phyloP scores from a whole-genome alignment of 30 jellyfish, hydroid and myxozoan species.

The Mastigias papua region DNA sequence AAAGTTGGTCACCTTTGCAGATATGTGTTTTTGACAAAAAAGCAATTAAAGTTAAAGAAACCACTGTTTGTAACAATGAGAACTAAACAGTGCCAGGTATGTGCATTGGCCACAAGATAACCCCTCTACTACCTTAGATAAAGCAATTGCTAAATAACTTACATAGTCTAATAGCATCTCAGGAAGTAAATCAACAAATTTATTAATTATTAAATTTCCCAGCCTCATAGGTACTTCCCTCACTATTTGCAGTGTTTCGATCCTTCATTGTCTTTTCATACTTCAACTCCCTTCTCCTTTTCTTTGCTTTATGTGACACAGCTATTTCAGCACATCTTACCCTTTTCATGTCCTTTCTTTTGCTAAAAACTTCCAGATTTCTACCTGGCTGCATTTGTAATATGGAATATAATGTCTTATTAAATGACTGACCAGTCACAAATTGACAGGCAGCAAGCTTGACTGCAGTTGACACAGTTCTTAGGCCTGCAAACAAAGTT shows the following conservation, averaged over 20 bases:
- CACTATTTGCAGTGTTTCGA: not conserved
- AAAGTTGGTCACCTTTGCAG: no score
- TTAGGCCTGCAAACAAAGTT: constrained; percentile 24
- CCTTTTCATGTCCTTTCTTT: not conserved
- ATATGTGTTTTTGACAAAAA: no score
- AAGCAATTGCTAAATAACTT: no score
- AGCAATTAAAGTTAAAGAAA: no score
- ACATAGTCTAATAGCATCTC: no score
- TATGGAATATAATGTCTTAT: not conserved
- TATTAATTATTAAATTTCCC: no score
- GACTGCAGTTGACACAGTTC: constrained; percentile 49
- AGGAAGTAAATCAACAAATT: no score
- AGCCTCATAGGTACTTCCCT: not conserved
- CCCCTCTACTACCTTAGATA: no score
- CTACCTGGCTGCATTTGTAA: constrained; percentile 22
- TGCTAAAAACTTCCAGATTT: not conserved
- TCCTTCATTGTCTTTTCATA: not conserved
- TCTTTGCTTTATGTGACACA: not conserved
- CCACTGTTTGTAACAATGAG: no score
- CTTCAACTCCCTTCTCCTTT: constrained; percentile 3
- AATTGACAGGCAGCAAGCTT: constrained; percentile 38
- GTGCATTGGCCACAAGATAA: no score
- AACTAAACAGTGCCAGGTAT: no score
- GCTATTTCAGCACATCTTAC: not conserved
- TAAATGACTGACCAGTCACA: constrained; percentile 36